These are phyloP conservation scores for Paramormyrops kingsleyae DNA, from an alignment of 2,113 vertebrate genomes.

Conservation along the genomic window DNA sequence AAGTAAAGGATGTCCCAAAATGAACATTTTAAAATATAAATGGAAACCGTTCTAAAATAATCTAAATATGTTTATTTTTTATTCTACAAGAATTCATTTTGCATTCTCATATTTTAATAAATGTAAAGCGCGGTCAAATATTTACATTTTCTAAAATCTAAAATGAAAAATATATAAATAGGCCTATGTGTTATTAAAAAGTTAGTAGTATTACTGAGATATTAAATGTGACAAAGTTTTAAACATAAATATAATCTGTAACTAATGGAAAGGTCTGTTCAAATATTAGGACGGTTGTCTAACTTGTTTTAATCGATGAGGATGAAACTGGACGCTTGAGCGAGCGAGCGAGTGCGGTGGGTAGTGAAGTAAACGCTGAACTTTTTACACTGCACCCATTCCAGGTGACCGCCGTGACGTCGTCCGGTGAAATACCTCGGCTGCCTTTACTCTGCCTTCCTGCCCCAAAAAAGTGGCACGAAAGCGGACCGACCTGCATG, in stretches of 20 bases:
- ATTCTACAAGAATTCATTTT: not conserved
- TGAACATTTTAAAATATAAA: not conserved
- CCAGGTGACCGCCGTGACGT: not conserved
- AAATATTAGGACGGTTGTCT: not conserved
- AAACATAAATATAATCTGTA: not conserved
- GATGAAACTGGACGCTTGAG: not conserved
- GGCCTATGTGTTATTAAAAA: not conserved
- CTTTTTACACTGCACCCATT: not conserved
- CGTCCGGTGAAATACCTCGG: not conserved
- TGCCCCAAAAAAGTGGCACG: not conserved
- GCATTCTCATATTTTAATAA: not conserved
- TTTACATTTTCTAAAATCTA: too few relatives aligned
- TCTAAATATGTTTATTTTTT: not conserved
- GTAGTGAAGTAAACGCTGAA: not conserved
- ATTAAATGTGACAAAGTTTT: not conserved
- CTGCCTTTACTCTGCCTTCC: not conserved
- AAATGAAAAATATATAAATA: not conserved
- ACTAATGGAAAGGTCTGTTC: not conserved
- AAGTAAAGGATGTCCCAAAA: not conserved
- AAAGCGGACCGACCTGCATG: not conserved
- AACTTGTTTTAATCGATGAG: not conserved
- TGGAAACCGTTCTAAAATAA: not conserved
- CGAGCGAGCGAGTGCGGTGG: not conserved
- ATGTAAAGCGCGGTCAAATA: not conserved
- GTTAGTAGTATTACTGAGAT: not conserved